These are phyloP conservation scores for Sepiola atlantica DNA, from an alignment of 2,888 invertebrate genomes.

Conservation along the genomic window DNA sequence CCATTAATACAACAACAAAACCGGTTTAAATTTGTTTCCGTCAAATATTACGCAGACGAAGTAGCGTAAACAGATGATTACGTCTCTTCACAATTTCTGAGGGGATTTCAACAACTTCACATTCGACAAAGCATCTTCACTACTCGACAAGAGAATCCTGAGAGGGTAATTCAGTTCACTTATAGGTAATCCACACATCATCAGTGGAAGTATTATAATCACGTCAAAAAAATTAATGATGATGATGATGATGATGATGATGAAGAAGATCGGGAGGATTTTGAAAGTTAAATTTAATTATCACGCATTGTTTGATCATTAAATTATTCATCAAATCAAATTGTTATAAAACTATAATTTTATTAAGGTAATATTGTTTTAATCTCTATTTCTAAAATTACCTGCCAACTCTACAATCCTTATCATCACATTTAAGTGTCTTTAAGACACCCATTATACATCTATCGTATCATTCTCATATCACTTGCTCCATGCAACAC, in stretches of 20 bases:
- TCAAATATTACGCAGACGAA: background rate
- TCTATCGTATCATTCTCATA: too few species aligned
- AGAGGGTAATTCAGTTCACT: background rate
- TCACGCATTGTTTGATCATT: too few species aligned
- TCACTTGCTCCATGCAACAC: too few species aligned
- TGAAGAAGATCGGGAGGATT: background rate
- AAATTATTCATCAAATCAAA: background rate
- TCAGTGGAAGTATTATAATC: background rate
- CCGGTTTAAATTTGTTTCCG: background rate
- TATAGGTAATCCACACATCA: background rate
- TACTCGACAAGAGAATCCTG: background rate
- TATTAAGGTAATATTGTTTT: background rate
- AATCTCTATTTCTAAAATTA: too few species aligned
- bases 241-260: accelerated
- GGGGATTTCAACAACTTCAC: background rate
- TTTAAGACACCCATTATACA: too few species aligned
- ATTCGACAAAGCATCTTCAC: background rate
- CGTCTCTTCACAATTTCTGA: background rate
- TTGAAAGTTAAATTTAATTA: background rate
- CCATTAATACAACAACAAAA: background rate
- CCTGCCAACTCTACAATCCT: too few species aligned
- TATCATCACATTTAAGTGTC: too few species aligned
- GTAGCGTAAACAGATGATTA: background rate
- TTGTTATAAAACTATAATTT: background rate
- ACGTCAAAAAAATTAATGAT: background rate